phyloP scores from a whole-genome alignment of 1,140 invertebrate species.

The Coptotermes formosanus region DNA sequence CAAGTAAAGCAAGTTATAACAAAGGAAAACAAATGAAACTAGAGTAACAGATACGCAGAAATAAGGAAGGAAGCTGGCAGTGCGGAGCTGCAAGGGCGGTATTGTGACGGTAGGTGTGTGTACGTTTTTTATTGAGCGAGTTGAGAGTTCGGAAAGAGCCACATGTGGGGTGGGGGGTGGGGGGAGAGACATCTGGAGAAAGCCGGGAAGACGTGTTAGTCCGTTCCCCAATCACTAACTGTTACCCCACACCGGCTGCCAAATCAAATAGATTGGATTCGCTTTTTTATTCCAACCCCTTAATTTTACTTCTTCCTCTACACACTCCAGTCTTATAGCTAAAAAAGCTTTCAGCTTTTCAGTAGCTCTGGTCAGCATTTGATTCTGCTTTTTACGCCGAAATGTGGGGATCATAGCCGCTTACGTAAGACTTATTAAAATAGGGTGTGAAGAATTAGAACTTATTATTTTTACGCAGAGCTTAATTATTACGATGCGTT shows the following conservation, averaged over 20 bases:
- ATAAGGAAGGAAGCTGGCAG: too few species aligned
- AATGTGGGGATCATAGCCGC: too few species aligned
- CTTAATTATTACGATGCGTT: too few species aligned
- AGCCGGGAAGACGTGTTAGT: not conserved
- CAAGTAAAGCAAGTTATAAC: too few species aligned
- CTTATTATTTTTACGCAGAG: too few species aligned
- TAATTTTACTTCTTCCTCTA: not conserved
- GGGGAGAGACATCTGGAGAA: not conserved
- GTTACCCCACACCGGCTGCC: not conserved
- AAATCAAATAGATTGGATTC: slow-evolving; percentile 14
- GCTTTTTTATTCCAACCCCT: not conserved
- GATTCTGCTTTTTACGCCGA: too few species aligned
- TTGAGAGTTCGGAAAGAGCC: not conserved
- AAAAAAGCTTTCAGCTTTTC: not conserved
- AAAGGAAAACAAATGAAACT: too few species aligned
- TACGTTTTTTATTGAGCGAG: not conserved
- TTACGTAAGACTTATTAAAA: too few species aligned
- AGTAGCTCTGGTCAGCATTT: not conserved
- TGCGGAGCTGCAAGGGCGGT: not conserved
- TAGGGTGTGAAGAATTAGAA: too few species aligned
- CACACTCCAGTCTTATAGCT: not conserved
- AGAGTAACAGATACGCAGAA: too few species aligned
- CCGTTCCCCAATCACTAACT: not conserved
- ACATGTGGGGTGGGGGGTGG: not conserved
- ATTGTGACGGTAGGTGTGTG: not conserved